Evolutionary conservation across 2,113 vertebrate species (phyloP).

Genomic region (Jacana jacana): DNA sequence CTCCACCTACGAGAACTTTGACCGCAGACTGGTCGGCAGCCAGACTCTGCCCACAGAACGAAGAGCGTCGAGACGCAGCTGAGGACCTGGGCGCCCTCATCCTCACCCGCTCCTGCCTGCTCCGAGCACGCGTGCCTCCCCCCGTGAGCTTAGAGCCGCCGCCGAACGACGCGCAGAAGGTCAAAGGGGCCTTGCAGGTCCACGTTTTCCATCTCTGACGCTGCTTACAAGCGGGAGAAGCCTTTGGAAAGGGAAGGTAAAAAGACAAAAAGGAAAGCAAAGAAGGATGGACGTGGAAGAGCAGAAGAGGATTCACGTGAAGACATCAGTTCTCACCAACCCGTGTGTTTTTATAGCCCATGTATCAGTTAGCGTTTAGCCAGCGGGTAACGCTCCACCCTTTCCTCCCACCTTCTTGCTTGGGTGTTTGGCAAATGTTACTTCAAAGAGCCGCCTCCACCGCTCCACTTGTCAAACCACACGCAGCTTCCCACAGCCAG

Average conservation of each 20-base stretch:
- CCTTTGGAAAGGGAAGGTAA: neutral
- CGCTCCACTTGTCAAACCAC: neutral
- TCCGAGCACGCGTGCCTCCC: neutral
- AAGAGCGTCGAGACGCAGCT: neutral
- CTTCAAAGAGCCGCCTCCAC: neutral
- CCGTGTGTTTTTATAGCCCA: neutral
- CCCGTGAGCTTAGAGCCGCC: neutral
- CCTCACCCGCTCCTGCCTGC: fast-evolving
- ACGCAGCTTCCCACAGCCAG: neutral
- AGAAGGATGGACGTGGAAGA: neutral
- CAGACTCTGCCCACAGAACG: neutral
- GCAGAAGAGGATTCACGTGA: neutral
- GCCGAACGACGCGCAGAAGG: neutral
- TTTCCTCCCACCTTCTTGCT: neutral
- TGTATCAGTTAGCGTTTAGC: neutral
- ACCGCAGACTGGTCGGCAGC: neutral
- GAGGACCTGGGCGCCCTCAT: neutral
- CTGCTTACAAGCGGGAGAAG: neutral
- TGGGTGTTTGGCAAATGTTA: neutral
- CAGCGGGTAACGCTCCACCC: neutral
- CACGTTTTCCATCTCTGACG: neutral
- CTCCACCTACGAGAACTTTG: conserved; percentile 75
- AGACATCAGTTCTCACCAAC: neutral
- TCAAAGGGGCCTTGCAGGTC: neutral
- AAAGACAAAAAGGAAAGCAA: neutral